A percentile compares a stretch with the other conserved stretches of the same genome.
phyloP scores from a whole-genome alignment of 1,140 invertebrate genomes.

The Zeugodacus cucurbitae region DNA sequence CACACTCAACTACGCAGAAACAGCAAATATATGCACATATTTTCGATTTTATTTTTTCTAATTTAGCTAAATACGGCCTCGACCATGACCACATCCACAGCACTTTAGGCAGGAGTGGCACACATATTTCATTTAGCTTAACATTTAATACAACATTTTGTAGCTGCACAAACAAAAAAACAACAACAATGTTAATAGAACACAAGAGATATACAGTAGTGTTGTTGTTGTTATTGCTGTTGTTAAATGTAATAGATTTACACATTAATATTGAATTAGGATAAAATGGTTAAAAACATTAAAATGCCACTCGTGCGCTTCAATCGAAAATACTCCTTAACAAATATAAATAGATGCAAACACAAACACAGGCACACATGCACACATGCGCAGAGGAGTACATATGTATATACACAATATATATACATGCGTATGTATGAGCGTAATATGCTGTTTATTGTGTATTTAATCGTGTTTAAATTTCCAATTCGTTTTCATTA shows the following conservation, averaged over 20 bases:
- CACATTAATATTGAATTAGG: slow-evolving; percentile 45
- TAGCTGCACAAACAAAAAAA: not conserved
- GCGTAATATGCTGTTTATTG: not conserved
- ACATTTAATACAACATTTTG: not conserved
- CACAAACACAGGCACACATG: not conserved
- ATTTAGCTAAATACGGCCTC: not conserved
- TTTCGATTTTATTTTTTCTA: not conserved
- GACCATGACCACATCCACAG: not conserved
- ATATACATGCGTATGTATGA: not conserved
- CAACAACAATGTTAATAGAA: not conserved
- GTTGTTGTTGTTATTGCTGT: not conserved
- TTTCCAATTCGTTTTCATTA: slow-evolving; percentile 28
- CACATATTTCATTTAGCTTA: not conserved
- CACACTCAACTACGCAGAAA: not conserved
- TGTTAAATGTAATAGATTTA: slow-evolving; percentile 9
- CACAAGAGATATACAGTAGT: not conserved
- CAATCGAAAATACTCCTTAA: not conserved
- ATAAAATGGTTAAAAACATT: slow-evolving; percentile 38
- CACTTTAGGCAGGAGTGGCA: not conserved
- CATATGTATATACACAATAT: too few species aligned
- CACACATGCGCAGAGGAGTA: too few species aligned
- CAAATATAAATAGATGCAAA: not conserved
- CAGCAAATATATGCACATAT: not conserved
- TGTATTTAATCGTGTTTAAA: slow-evolving; percentile 13
- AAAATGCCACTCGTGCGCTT: slow-evolving; percentile 6